Percentiles rank a stretch among this genome's conserved stretches.
Conservation (phyloP, 2,113 vertebrate genomes). For the Pithys albifrons region DNA sequence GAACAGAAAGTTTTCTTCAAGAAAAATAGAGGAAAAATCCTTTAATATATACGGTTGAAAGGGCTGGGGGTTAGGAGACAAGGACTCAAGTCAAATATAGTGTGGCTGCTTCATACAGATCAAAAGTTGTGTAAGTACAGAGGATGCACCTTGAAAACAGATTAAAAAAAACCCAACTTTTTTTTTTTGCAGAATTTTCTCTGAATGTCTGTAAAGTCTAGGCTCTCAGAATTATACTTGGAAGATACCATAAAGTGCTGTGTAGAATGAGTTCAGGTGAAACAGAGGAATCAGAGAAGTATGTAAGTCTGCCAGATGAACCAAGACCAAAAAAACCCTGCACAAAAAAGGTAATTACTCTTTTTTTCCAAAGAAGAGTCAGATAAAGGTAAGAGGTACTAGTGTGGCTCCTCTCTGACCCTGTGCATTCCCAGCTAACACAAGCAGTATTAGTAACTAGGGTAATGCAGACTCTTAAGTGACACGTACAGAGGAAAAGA, state of each 20-base stretch:
- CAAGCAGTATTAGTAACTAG: neutral
- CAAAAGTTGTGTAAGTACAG: neutral
- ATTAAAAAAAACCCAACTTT: neutral
- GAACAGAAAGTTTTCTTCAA: neutral
- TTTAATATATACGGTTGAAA: neutral
- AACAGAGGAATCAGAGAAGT: neutral
- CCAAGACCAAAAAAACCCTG: neutral
- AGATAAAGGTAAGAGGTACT: neutral
- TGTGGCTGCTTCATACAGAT: neutral
- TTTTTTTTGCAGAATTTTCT: neutral
- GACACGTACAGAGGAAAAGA: accelerated
- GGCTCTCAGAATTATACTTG: neutral
- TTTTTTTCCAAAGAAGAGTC: neutral
- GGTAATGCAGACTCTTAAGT: neutral
- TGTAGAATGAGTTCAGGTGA: neutral
- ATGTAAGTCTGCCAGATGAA: neutral
- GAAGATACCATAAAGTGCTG: neutral
- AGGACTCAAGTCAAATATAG: neutral
- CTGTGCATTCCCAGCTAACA: neutral
- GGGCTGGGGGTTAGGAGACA: neutral
- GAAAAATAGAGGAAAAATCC: neutral
- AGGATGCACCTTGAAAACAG: neutral
- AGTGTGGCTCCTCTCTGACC: neutral
- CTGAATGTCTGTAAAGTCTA: neutral
- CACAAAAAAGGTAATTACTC: neutral